These are phyloP conservation scores for Tipula unca DNA, from an alignment of 2,888 invertebrate genomes.

Conservation along the genomic window DNA sequence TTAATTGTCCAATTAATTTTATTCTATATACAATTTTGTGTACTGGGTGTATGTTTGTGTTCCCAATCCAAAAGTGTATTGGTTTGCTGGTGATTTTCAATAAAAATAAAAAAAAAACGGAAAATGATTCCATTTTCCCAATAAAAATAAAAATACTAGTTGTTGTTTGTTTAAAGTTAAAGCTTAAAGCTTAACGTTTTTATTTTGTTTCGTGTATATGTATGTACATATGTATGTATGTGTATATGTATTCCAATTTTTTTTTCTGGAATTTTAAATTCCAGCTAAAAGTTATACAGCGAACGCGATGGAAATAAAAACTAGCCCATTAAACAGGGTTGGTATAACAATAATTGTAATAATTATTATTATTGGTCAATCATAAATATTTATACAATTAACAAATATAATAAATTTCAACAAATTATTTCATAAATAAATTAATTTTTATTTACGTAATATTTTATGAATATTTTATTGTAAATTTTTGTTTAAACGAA, in stretches of 20 bases:
- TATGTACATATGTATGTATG: background rate
- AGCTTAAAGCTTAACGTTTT: background rate
- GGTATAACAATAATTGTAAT: background rate
- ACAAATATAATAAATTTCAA: background rate
- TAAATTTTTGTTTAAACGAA: no score
- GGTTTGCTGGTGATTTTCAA: background rate
- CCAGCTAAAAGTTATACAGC: background rate
- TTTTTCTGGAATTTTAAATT: background rate
- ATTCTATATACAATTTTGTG: background rate
- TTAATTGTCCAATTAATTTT: conserved; percentile 14
- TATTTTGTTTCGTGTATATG: background rate
- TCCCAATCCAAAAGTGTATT: background rate
- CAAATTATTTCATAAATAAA: background rate
- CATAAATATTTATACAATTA: background rate
- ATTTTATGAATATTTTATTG: background rate
- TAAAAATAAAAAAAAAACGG: background rate
- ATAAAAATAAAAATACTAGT: background rate
- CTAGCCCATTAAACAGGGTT: background rate
- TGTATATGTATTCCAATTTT: background rate
- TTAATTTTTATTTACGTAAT: background rate
- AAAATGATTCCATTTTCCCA: background rate
- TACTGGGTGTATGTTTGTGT: background rate
- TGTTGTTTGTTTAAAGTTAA: background rate
- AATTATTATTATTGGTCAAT: background rate
- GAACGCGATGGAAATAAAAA: background rate